phyloP scores from a whole-genome alignment of 2,113 vertebrate species.

The Leuciscus idus region DNA sequence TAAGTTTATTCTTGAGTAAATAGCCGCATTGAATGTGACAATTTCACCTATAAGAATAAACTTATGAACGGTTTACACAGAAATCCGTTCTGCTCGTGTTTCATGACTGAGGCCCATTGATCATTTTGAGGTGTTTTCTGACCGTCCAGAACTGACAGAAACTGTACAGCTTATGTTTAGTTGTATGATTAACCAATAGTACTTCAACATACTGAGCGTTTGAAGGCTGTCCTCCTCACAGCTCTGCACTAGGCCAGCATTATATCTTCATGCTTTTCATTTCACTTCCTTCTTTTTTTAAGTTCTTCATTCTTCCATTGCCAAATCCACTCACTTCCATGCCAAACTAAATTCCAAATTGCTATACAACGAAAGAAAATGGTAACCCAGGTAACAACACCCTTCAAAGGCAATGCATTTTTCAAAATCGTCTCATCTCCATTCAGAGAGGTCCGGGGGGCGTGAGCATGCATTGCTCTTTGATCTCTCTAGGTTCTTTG shows the following conservation, averaged over 20 bases:
- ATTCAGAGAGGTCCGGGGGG: conserved; percentile 63
- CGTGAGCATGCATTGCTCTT: conserved; percentile 65
- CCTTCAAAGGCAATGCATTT: conserved; percentile 70
- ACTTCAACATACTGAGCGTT: not conserved
- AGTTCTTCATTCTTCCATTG: conserved; percentile 17
- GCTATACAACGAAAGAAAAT: conserved; percentile 58
- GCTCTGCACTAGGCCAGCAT: not conserved
- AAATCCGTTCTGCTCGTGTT: not conserved
- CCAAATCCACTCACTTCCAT: conserved; percentile 22
- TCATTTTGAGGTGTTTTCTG: conserved; percentile 7
- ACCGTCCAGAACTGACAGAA: not conserved
- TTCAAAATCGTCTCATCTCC: conserved; percentile 64
- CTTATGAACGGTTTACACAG: not conserved
- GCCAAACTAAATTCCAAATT: conserved; percentile 67
- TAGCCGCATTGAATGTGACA: not conserved
- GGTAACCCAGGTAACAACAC: conserved; percentile 64
- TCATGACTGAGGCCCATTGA: not conserved
- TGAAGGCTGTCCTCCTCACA: not conserved
- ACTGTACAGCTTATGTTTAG: not conserved
- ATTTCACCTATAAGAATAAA: not conserved
- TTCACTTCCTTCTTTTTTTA: not conserved
- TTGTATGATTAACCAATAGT: conserved; percentile 10
- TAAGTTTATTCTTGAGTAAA: not conserved
- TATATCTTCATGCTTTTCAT: conserved; percentile 22
- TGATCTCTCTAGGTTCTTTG: conserved; percentile 70